Percentiles rank a stretch among this genome's conserved stretches.
Conservation (phyloP, 2,113 vertebrate genomes). For the Lynx canadensis region DNA sequence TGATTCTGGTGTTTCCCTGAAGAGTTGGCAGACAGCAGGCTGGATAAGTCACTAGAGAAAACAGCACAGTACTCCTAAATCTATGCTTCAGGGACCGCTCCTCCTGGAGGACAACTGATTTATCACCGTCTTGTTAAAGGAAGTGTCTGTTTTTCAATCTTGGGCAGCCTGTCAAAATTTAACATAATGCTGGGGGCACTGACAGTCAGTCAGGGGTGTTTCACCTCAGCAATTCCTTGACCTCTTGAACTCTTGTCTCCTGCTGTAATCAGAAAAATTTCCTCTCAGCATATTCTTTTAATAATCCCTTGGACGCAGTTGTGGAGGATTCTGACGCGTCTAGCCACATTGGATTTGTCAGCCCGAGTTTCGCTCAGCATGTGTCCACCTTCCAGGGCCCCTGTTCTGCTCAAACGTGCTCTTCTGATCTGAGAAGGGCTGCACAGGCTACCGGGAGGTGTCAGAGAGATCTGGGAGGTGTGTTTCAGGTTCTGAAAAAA, state of each 20-base stretch:
- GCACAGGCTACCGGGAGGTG: neutral
- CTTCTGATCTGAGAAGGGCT: neutral
- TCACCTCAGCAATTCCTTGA: neutral
- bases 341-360: neutral
- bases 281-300: neutral
- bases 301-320: neutral
- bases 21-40: neutral
- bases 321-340: neutral
- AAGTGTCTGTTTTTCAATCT: neutral
- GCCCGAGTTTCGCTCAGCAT: neutral
- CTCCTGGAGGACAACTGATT: neutral
- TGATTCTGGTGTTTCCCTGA: neutral
- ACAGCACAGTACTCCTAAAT: neutral
- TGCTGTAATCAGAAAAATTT: neutral
- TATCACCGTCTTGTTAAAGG: neutral
- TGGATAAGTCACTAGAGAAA: neutral
- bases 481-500: neutral
- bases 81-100: neutral
- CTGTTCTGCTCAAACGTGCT: neutral
- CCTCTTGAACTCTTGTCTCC: neutral
- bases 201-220: neutral
- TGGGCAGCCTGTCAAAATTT: neutral
- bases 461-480: accelerated
- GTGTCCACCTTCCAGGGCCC: neutral
- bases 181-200: neutral